A percentile compares a stretch with the other conserved stretches of the same genome.
Evolutionary conservation across 2,888 invertebrate genomes (phyloP).

Genomic region (Temnothorax rugatulus): DNA sequence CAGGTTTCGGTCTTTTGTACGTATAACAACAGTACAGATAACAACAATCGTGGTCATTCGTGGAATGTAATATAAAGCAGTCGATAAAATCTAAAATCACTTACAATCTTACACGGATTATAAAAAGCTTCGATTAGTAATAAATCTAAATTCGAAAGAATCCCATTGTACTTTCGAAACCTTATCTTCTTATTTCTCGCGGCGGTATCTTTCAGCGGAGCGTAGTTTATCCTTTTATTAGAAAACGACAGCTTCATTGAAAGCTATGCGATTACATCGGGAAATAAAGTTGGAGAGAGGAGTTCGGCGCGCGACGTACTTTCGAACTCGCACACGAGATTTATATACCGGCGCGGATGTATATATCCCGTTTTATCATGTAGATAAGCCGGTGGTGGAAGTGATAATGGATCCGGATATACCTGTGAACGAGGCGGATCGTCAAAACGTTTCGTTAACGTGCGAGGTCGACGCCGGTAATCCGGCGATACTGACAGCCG

Average conservation of each 20-base stretch:
- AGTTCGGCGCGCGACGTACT: neutral
- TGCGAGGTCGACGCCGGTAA: constrained; percentile 94
- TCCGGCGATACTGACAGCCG: constrained; percentile 91
- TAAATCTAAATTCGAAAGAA: constrained; percentile 35
- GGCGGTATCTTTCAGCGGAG: neutral
- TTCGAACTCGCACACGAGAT: constrained; percentile 16
- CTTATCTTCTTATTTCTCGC: constrained; percentile 29
- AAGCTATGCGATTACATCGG: constrained; percentile 36
- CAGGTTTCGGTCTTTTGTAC: constrained; percentile 94
- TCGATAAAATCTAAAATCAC: neutral
- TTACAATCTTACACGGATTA: neutral
- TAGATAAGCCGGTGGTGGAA: constrained; percentile 93
- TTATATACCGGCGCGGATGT: neutral
- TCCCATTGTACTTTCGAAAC: neutral
- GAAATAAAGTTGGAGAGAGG: constrained; percentile 30
- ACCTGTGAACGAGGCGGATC: constrained; percentile 93
- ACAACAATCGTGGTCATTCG: neutral
- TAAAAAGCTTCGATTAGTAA: constrained; percentile 25
- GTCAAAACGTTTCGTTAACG: constrained; percentile 92
- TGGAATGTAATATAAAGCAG: neutral
- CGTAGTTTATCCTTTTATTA: constrained; percentile 25
- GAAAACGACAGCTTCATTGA: constrained; percentile 32
- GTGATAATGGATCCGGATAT: constrained; percentile 92
- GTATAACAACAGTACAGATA: constrained; percentile 83
- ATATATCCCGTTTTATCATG: constrained; percentile 69